Evolutionary conservation across 2,888 invertebrate species (phyloP).

Genomic region (Tineola bisselliella): DNA sequence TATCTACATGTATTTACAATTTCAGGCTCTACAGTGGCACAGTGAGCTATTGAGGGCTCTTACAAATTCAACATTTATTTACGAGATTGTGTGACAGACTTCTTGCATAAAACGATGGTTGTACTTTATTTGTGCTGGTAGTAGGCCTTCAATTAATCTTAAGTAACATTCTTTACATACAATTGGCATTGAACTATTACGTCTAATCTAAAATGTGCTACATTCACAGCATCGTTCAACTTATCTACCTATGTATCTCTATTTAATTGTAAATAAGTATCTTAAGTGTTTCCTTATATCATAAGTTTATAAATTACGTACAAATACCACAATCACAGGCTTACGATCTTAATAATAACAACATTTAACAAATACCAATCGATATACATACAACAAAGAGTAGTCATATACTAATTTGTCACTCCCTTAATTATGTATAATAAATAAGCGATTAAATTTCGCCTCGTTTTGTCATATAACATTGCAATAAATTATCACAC

Average conservation of each 20-base stretch:
- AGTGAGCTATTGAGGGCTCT: too few species aligned
- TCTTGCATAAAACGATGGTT: too few species aligned
- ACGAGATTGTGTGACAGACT: too few species aligned
- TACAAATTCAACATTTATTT: too few species aligned
- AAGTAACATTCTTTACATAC: too few species aligned
- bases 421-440: neutral
- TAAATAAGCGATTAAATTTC: neutral
- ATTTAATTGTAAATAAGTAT: neutral
- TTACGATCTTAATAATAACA: neutral
- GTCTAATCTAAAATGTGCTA: neutral
- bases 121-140: too few species aligned
- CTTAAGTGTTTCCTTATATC: slow-evolving; percentile 10
- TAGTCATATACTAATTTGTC: neutral
- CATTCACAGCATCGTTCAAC: neutral
- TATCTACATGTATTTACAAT: too few species aligned
- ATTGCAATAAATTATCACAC: neutral
- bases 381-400: neutral
- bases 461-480: neutral
- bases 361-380: neutral
- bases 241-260: neutral
- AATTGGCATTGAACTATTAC: too few species aligned
- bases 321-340: slow-evolving; percentile 11
- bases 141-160: too few species aligned
- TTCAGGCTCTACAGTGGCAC: too few species aligned
- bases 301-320: slow-evolving; percentile 10